phyloP scores from a whole-genome alignment of 2,888 invertebrate genomes.

The Melikaiella ostensackeni region DNA sequence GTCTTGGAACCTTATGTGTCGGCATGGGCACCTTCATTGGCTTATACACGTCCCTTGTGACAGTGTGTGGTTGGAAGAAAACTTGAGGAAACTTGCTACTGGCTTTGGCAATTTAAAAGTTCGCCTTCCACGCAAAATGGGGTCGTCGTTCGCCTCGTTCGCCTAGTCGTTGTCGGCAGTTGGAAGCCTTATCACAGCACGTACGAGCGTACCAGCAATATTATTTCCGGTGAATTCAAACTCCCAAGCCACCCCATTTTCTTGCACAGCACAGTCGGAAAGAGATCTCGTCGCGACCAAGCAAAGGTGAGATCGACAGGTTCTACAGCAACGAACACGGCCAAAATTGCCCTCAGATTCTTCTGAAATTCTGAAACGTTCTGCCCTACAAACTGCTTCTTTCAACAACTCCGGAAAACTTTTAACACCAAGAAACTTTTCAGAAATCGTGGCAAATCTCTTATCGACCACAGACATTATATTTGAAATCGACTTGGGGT shows the following conservation, averaged over 20 bases:
- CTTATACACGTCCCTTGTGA: conserved; percentile 37
- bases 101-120: conserved; percentile 67
- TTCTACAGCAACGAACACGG: conserved; percentile 4
- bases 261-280: conserved; percentile 4
- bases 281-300: conserved; percentile 23
- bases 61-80: conserved; percentile 16
- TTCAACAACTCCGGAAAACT: conserved; percentile 9
- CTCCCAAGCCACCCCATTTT: conserved; percentile 5
- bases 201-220: conserved; percentile 32
- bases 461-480: background rate
- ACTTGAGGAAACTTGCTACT: conserved; percentile 56
- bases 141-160: background rate
- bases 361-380: background rate
- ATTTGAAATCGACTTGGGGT: background rate
- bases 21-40: conserved; percentile 14
- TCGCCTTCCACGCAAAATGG: conserved; percentile 41
- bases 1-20: conserved; percentile 22
- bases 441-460: conserved; percentile 1
- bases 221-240: conserved; percentile 32
- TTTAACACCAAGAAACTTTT: background rate
- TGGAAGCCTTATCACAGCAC: conserved; percentile 24
- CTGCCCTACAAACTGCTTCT: background rate
- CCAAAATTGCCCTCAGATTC: conserved; percentile 30
- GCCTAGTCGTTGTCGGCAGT: conserved; percentile 7
- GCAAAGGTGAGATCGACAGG: conserved; percentile 30